Evolutionary conservation across 2,888 invertebrate genomes (phyloP).

Genomic region (Venustoraphidia nigricollis): DNA sequence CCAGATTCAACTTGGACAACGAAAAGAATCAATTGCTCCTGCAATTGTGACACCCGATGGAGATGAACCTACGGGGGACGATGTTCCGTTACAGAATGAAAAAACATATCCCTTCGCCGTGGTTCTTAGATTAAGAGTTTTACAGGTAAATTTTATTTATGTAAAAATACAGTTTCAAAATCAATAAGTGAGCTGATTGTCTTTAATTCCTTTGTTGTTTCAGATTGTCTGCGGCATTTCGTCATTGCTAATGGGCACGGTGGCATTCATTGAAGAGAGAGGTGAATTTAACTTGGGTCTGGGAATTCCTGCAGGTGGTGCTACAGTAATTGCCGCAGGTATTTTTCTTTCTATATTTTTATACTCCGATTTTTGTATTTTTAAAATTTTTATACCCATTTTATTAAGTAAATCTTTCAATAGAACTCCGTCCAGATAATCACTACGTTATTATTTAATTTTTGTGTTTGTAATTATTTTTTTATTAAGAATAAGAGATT

Average conservation of each 20-base stretch:
- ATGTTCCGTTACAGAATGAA: background rate
- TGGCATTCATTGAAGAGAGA: slow-evolving; percentile 44
- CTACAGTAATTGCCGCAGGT: slow-evolving; percentile 44
- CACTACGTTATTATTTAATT: too few species aligned
- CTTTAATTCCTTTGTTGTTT: slow-evolving; percentile 14
- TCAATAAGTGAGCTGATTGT: background rate
- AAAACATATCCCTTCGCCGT: slow-evolving; percentile 36
- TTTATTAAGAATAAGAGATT: too few species aligned
- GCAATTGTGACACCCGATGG: slow-evolving; percentile 25
- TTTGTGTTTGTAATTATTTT: too few species aligned
- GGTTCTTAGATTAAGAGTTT: slow-evolving; percentile 37
- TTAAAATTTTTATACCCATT: too few species aligned
- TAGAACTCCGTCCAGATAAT: too few species aligned
- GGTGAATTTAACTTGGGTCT: slow-evolving; percentile 44
- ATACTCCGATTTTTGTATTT: too few species aligned
- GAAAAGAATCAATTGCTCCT: slow-evolving; percentile 39
- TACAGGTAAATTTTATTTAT: slow-evolving; percentile 29
- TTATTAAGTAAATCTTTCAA: too few species aligned
- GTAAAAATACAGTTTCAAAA: too few species aligned
- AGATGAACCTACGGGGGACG: slow-evolving; percentile 25
- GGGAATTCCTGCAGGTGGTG: slow-evolving; percentile 42
- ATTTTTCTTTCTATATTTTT: slow-evolving; percentile 6
- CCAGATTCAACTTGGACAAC: slow-evolving; percentile 34
- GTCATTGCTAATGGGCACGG: slow-evolving; percentile 44
- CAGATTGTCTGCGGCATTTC: slow-evolving; percentile 47